These are phyloP conservation scores for Octonoba sinensis DNA, from an alignment of 2,888 invertebrate genomes.

Conservation along the genomic window DNA sequence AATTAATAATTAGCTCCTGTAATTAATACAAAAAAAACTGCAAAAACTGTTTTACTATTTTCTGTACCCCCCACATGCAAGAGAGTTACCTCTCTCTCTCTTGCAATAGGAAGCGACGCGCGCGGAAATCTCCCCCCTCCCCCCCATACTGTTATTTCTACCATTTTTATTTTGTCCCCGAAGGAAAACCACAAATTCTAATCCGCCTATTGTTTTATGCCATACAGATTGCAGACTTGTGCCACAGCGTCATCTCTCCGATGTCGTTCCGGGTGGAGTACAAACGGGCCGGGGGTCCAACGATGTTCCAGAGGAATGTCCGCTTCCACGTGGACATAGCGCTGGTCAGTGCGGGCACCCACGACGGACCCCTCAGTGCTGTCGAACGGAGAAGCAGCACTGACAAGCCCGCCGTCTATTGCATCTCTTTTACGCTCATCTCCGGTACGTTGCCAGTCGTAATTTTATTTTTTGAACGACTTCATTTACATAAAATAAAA, in stretches of 20 bases:
- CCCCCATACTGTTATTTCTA: neutral
- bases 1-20: no score
- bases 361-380: constrained; percentile 64
- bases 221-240: constrained; percentile 90
- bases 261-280: constrained; percentile 99
- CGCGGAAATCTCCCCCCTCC: no score
- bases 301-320: constrained; percentile 96
- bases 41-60: no score
- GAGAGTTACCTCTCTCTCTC: no score
- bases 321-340: constrained; percentile 82
- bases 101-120: no score
- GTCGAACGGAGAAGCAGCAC: constrained; percentile 58
- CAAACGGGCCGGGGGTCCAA: constrained; percentile 85
- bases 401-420: constrained; percentile 77
- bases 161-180: no score
- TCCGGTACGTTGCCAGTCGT: constrained; percentile 79
- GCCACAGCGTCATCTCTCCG: constrained; percentile 97
- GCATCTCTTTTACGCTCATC: constrained; percentile 92
- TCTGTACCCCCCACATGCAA: no score
- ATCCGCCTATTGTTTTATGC: no score
- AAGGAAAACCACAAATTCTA: no score
- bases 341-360: constrained; percentile 68
- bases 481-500: no score
- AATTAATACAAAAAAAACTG: no score
- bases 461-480: no score